Conservation (phyloP, 1,140 invertebrate genomes). For the Drosophila orosa region DNA sequence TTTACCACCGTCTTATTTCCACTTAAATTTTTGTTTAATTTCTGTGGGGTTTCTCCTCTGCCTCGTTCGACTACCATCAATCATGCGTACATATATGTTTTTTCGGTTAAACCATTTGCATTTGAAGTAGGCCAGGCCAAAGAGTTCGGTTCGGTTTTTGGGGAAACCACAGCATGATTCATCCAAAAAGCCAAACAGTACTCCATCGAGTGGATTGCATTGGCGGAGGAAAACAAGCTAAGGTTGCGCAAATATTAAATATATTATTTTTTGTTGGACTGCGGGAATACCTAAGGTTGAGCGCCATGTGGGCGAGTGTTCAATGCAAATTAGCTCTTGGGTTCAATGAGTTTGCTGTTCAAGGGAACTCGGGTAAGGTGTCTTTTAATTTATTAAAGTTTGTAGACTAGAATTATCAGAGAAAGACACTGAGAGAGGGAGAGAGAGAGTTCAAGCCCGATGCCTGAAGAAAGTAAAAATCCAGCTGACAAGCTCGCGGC, state of each 20-base stretch:
- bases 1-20: conserved; percentile 29
- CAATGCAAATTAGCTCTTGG: conserved; percentile 22
- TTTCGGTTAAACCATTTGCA: conserved; percentile 45
- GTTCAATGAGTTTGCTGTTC: conserved; percentile 47
- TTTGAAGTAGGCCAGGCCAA: conserved; percentile 67
- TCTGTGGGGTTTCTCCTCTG: conserved; percentile 36
- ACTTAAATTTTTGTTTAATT: conserved; percentile 16
- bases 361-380: conserved; percentile 21
- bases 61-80: conserved; percentile 13
- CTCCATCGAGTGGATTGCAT: conserved; percentile 27
- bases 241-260: conserved; percentile 66
- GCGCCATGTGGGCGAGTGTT: conserved; percentile 55
- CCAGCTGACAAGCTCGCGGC: conserved; percentile 47
- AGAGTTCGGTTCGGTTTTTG: conserved; percentile 37
- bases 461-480: conserved; percentile 75
- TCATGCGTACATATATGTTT: conserved; percentile 13
- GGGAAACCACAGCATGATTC: conserved; percentile 74
- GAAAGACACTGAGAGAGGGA: background rate
- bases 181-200: conserved; percentile 43
- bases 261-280: conserved; percentile 8
- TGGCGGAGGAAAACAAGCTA: conserved; percentile 43
- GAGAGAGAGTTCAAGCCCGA: conserved; percentile 6
- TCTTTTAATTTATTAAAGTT: background rate
- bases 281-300: conserved; percentile 61
- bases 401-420: conserved; percentile 1